phyloP scores from a whole-genome alignment of 2,888 invertebrate genomes.

The Aphodius granarius region DNA sequence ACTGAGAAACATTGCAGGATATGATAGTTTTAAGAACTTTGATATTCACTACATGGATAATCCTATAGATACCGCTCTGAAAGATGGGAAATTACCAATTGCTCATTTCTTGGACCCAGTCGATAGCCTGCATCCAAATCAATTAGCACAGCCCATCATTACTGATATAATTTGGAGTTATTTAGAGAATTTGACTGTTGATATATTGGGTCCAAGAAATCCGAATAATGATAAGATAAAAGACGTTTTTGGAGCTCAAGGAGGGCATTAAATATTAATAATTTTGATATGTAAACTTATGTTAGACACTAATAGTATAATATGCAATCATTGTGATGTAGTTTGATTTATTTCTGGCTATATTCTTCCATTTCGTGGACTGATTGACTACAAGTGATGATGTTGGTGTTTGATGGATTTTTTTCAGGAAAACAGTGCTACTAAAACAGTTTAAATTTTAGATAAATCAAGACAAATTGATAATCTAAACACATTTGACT shows the following conservation, averaged over 20 bases:
- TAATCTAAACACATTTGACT: too few species aligned
- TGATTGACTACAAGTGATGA: too few species aligned
- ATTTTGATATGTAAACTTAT: neutral
- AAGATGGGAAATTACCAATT: slow-evolving; percentile 35
- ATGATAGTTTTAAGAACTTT: slow-evolving; percentile 38
- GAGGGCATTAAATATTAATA: slow-evolving; percentile 42
- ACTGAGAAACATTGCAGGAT: slow-evolving; percentile 37
- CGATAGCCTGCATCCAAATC: slow-evolving; percentile 45
- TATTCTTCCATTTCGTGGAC: neutral
- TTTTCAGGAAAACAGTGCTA: neutral
- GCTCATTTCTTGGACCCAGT: slow-evolving; percentile 43
- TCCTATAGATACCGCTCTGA: slow-evolving; percentile 39
- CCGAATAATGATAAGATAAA: slow-evolving; percentile 49
- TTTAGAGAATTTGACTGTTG: slow-evolving; percentile 41
- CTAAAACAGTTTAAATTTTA: too few species aligned
- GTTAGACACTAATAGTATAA: neutral
- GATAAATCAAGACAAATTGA: too few species aligned
- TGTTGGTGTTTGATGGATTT: too few species aligned
- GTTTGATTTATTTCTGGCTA: neutral
- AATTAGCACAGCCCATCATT: slow-evolving; percentile 42
- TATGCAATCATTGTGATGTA: neutral
- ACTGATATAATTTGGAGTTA: slow-evolving; percentile 42
- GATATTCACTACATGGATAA: slow-evolving; percentile 41
- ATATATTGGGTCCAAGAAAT: slow-evolving; percentile 50
- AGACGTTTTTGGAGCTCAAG: slow-evolving; percentile 52